Evolutionary conservation across 2,113 vertebrate genomes (phyloP).

Genomic region (Cygnus atratus): DNA sequence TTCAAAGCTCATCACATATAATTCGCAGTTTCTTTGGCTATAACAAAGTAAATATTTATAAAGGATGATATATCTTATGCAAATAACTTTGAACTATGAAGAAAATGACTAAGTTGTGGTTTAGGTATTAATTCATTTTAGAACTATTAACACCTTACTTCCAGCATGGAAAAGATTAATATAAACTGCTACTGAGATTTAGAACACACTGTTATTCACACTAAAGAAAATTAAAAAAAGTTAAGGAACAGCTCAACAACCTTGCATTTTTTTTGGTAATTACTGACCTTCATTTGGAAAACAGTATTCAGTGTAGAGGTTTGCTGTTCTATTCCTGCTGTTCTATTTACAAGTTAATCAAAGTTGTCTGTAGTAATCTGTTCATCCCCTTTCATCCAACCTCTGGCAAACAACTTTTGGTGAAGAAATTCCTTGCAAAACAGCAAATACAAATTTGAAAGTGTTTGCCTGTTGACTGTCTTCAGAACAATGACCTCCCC

Average conservation of each 20-base stretch:
- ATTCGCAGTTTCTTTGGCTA: slow-evolving; percentile 68
- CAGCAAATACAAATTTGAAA: slow-evolving; percentile 42
- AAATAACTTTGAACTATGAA: slow-evolving; percentile 80
- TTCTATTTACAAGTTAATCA: neutral
- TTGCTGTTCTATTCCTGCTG: neutral
- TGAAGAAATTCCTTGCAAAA: slow-evolving; percentile 59
- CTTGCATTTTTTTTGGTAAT: slow-evolving; percentile 62
- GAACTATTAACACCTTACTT: slow-evolving; percentile 77
- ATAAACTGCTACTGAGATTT: slow-evolving; percentile 64
- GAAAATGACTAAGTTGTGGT: slow-evolving; percentile 76
- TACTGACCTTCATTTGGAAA: slow-evolving; percentile 69
- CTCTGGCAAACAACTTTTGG: slow-evolving; percentile 3
- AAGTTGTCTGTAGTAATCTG: neutral
- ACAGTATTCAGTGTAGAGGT: slow-evolving; percentile 4
- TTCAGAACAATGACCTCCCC: neutral
- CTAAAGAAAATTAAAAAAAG: slow-evolving; percentile 71
- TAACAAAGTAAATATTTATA: slow-evolving; percentile 81
- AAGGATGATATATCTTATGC: slow-evolving; percentile 75
- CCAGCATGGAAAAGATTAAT: slow-evolving; percentile 75
- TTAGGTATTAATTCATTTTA: slow-evolving; percentile 80
- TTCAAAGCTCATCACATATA: slow-evolving; percentile 58
- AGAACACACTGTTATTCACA: slow-evolving; percentile 66
- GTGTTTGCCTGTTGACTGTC: neutral
- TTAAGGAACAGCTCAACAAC: slow-evolving; percentile 70
- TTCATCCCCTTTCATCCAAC: neutral